Evolutionary conservation across 2,888 invertebrate species (phyloP), one percentile per base, ranked within the genome.

Genomic region (Trachelus tabidus): DNA sequence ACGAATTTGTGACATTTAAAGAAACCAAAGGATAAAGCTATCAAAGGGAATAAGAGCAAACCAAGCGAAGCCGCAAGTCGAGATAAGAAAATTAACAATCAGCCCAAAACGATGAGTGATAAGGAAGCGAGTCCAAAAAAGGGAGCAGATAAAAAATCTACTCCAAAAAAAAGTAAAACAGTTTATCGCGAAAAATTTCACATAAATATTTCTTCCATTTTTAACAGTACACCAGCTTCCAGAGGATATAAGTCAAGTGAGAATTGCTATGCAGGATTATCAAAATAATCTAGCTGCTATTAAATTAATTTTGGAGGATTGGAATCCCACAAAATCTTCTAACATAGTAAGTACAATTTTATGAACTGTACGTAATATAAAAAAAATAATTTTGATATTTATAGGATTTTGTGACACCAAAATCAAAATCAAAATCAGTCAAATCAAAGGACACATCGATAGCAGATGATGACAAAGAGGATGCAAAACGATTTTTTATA

Each of bases 401-500:
- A 1, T 6, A 56, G 56, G 56, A 56, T 56, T 23, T 56, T 56
- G 23, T 23, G 23, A 23, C 56, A 23, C 12, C 12, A 40, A 40
- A 40, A 23, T 23, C 23, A 56, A 56, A 56, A 56, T 9, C 56
- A 56, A 56, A 56, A 23, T 56, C 56, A 56, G 23, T 56, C 23
- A 56, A 56, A 56, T 56, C 56, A 23, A 56, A 56, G 56, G 23
- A 56, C 56, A 56, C 9, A 23, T 56, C 6, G 9, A 23, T 56
- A 6, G 9, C 23, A 23, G 23, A 56, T 56, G 15, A 56, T 23
- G 9, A 56, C 2, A 56, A 56, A 56, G 56, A 23, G 82, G 79
- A 34, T n/a, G 4, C 40, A 37, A 12, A 78, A 83, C 73, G 77
- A 73, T 86, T 87, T 73, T 84, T 85, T 69, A 76, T 85, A n/a